Evolutionary conservation across 2,113 vertebrate species (phyloP), one percentile per base, ranked within the genome.

Genomic region (Ciconia boyciana): DNA sequence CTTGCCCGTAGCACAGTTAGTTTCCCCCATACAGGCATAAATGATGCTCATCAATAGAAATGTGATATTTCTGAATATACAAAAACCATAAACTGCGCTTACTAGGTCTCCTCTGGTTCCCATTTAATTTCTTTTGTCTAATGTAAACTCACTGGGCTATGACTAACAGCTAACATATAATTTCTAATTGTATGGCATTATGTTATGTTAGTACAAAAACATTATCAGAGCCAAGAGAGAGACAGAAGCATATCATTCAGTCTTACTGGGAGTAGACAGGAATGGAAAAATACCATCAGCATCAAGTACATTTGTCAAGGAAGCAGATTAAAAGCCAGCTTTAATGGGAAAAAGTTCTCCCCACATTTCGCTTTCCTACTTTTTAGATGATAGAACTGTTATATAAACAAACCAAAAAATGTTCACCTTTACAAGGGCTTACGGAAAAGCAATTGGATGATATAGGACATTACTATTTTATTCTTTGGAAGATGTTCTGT

Each of bases 101-200:
- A 66, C 93, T 76, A 95, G 94, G 94, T 97, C 94, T 97, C 94
- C 94, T 97, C 93, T 97, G 91, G 93, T 95, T 98, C 82, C 91
- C 86, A 71, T 97, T 97, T 97, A 97, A 98, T 98, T 97, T 98
- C 97, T 96, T 98, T 97, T 94, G 93, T 98, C 97, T 97, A 97
- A 97, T 97, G 97, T 98, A 98, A 98, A 98, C 96, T 98, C 97
- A 97, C 95, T 97, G 97, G 95, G 93, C 96, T 98, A 96, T 97
- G 97, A 98, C 97, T 97, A 98, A 97, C 93, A 95, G 97, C 97
- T 89, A 97, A 96, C 96, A 96, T 97, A 97, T 97, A 97, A 97
- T 97, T 98, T 97, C 97, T 98, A 97, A 97, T 98, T 97, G 97
- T 96, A 92, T 96, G 90, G 92, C 97, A 94, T 96, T 97, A 97